A percentile compares a stretch with the other conserved stretches of the same genome.
Evolutionary conservation across 2,113 vertebrate genomes (phyloP).

Genomic region (Cephalopterus ornatus): DNA sequence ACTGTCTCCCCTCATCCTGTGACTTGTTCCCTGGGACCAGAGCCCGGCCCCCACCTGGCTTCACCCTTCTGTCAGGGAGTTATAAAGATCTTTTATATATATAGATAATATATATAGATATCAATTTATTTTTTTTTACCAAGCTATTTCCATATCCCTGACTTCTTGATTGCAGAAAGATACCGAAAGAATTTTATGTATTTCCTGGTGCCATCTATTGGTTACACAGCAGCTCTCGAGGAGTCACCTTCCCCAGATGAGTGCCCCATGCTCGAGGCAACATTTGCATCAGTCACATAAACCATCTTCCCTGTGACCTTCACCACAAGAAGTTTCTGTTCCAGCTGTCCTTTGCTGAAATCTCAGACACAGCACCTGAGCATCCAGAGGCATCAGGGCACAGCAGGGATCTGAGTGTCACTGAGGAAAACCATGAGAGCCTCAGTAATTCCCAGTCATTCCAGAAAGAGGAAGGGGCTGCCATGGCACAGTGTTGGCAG

Average conservation of each 20-base stretch:
- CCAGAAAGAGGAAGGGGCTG: not conserved
- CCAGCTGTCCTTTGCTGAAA: not conserved
- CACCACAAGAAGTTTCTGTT: not conserved
- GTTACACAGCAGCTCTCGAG: not conserved
- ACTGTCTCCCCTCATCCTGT: not conserved
- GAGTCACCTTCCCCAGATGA: not conserved
- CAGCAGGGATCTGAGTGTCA: not conserved
- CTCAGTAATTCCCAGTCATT: not conserved
- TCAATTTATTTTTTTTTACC: not conserved
- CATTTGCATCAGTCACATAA: not conserved
- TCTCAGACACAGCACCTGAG: not conserved
- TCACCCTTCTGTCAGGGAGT: not conserved
- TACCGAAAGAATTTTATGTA: not conserved
- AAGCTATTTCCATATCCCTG: not conserved
- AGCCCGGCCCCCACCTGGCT: not conserved
- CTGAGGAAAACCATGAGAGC: not conserved
- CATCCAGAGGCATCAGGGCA: not conserved
- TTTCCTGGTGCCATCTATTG: not conserved
- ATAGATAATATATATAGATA: too few relatives aligned
- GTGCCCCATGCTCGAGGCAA: accelerated
- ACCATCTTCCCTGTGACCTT: not conserved
- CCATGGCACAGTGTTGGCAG: accelerated
- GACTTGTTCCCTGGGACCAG: not conserved
- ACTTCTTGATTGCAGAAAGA: not conserved
- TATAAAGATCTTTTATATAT: not conserved